Percentiles rank a stretch among this genome's conserved stretches.
These are phyloP conservation scores for Eretmocerus hayati DNA, from an alignment of 2,888 invertebrate genomes.

Conservation along the genomic window DNA sequence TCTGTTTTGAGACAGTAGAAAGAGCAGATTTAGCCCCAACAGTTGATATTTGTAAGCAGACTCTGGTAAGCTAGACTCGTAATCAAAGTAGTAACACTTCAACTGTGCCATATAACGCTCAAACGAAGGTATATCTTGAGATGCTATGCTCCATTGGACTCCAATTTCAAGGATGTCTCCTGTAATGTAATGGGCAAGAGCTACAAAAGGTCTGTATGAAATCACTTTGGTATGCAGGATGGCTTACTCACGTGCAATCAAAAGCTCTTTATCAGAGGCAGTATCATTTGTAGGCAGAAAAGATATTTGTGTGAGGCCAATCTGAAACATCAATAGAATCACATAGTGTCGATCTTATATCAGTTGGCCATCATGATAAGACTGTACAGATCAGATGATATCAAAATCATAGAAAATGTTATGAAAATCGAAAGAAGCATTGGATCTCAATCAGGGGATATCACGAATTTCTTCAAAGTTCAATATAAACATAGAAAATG, in stretches of 20 bases:
- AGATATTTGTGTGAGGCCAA: constrained; percentile 73
- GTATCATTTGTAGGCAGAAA: constrained; percentile 80
- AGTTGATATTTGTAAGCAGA: constrained; percentile 92
- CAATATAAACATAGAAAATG: neutral
- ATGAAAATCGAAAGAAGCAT: neutral
- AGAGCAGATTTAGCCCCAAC: constrained; percentile 87
- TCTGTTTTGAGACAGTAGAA: constrained; percentile 88
- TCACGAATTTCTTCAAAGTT: neutral
- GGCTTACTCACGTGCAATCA: constrained; percentile 64
- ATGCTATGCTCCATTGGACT: constrained; percentile 90
- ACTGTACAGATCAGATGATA: too few relatives aligned
- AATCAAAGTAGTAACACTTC: constrained; percentile 95
- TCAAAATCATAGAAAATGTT: too few relatives aligned
- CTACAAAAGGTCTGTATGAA: too few relatives aligned
- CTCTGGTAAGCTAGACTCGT: constrained; percentile 73
- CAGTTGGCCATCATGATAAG: too few relatives aligned
- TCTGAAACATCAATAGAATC: too few relatives aligned
- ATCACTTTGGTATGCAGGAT: too few relatives aligned
- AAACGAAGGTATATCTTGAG: constrained; percentile 88
- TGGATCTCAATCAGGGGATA: neutral
- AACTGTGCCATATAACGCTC: constrained; percentile 96
- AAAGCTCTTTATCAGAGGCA: constrained; percentile 71
- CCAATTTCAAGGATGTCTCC: constrained; percentile 91
- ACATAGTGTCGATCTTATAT: too few relatives aligned
- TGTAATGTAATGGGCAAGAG: too few relatives aligned